Evolutionary conservation across 2,113 vertebrate species (phyloP), one percentile per base, ranked within the genome.

Genomic region (Oplegnathus fasciatus): DNA sequence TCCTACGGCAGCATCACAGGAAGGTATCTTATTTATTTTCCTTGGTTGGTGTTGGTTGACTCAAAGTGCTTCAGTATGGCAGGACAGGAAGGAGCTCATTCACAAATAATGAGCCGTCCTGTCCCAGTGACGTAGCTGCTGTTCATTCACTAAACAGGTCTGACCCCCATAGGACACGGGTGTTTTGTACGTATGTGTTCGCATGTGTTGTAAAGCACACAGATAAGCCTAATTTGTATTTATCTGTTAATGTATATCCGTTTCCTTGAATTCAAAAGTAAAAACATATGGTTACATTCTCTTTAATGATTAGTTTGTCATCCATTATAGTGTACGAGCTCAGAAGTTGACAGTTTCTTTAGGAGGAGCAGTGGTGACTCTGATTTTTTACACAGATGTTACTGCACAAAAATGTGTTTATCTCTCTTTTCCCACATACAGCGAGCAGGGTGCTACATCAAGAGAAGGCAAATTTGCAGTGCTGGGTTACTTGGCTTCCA

Each of bases 81-180:
- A 83, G 86, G 79, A 91, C 92, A 92, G 94, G 92, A 94, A 95
- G 91, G 73, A 88, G 82, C 88, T 91, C 91, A 93, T 95, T 96
- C 92, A 93, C 90, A 89, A 89, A 92, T 94, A 93, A 95, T 94
- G 94, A 94, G 88, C 77, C 87, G 84, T 88, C 84, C 87, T 32
- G 80, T 91, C 40, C 52, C 81, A 30, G 86, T 94, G 93, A 95
- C 89, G 82, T 92, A 55, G 88, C 82, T 67, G 68, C 90, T 78
- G 75, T 84, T 91, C 91, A 92, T 91, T 92, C 89, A 93, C 80
- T 80, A 89, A 91, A 82, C n/a, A 77, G 80, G 78, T 86, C 78
- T 86, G 86, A 90, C 85, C 89, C 73, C 81, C 82, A 82, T 22
- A 58, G 74, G 86, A 91, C 70, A 60, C 9, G 4, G 79, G 79